A percentile compares a stretch with the other conserved stretches of the same genome.
Evolutionary conservation across 2,888 invertebrate species (phyloP).

Genomic region (Drosophila atripex): DNA sequence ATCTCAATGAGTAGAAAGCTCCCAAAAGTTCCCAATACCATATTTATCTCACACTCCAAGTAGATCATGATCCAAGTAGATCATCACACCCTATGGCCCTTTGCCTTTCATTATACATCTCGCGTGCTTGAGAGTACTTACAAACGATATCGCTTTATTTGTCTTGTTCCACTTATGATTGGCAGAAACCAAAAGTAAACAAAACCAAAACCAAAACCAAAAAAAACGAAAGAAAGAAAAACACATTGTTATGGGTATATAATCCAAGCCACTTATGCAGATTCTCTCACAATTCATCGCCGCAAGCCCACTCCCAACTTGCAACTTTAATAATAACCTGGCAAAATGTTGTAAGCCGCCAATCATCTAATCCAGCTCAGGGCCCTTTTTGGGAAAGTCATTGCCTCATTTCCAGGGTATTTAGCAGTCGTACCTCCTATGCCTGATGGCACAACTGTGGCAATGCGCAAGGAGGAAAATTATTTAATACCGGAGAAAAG

Average conservation of each 20-base stretch:
- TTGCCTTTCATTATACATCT: neutral
- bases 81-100: constrained; percentile 15
- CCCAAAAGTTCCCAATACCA: neutral
- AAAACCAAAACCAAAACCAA: neutral
- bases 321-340: constrained; percentile 39
- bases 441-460: constrained; percentile 10
- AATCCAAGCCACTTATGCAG: constrained; percentile 51
- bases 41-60: neutral
- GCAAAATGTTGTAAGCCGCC: constrained; percentile 52
- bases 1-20: neutral
- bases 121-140: constrained; percentile 25
- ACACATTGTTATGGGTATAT: constrained; percentile 48
- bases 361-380: constrained; percentile 69
- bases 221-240: constrained; percentile 7
- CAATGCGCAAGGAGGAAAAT: constrained; percentile 41
- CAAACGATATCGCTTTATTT: constrained; percentile 38
- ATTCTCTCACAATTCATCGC: constrained; percentile 72
- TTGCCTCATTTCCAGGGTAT: constrained; percentile 50
- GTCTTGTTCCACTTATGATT: constrained; percentile 43
- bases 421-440: constrained; percentile 13
- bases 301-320: constrained; percentile 12
- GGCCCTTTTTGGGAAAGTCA: constrained; percentile 32
- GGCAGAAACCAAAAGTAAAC: constrained; percentile 10
- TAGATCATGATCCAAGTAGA: neutral
- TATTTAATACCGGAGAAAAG: constrained; percentile 51